A percentile compares a stretch with the other conserved stretches of the same genome.
Conservation (phyloP, 1,140 invertebrate species). For the Psix sp. region DNA sequence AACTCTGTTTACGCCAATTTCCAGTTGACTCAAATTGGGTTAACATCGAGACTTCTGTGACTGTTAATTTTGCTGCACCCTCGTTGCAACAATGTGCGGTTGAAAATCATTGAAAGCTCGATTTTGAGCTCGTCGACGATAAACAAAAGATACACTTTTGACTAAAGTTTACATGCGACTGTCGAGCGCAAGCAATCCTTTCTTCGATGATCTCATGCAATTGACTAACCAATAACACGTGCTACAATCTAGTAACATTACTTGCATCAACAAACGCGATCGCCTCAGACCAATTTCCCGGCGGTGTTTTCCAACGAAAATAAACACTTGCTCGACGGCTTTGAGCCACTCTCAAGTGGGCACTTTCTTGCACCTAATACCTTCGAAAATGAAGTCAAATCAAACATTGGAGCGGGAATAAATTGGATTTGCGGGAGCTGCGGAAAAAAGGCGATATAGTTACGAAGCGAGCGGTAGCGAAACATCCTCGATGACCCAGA, state of each 20-base stretch:
- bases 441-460: constrained; percentile 24
- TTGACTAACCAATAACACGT: constrained; percentile 40
- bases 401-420: constrained; percentile 14
- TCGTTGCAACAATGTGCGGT: too few relatives aligned
- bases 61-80: constrained; percentile 33
- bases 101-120: too few relatives aligned
- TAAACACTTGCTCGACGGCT: too few relatives aligned
- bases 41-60: constrained; percentile 26
- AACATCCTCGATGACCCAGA: constrained; percentile 49
- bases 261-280: constrained; percentile 48
- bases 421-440: constrained; percentile 4
- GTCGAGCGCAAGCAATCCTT: constrained; percentile 7
- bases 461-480: constrained; percentile 17
- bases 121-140: too few relatives aligned
- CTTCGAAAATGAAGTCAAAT: constrained; percentile 16
- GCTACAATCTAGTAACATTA: constrained; percentile 39
- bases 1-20: constrained; percentile 44
- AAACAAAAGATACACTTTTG: too few relatives aligned
- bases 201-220: constrained; percentile 11
- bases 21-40: constrained; percentile 51
- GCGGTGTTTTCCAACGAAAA: constrained; percentile 36
- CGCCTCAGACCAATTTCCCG: constrained; percentile 35
- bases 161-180: too few relatives aligned
- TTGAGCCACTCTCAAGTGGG: too few relatives aligned
- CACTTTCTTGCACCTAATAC: constrained; percentile 15